phyloP scores from a whole-genome alignment of 2,113 vertebrate genomes.

The Pelecanus crispus region DNA sequence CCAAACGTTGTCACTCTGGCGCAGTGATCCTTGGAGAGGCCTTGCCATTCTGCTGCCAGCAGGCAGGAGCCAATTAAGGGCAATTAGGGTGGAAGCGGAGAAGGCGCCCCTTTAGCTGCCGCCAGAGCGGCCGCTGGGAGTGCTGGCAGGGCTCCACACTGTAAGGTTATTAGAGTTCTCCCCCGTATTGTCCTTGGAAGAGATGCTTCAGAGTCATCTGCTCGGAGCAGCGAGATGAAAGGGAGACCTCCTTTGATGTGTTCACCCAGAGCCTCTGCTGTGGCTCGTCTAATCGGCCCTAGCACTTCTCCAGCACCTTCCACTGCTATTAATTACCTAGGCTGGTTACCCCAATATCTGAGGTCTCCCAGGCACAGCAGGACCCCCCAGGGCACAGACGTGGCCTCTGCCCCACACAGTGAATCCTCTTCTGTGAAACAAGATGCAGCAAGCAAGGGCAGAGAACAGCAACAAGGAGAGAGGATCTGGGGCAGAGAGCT shows the following conservation, averaged over 20 bases:
- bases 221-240: background rate
- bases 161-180: slow-evolving; percentile 64
- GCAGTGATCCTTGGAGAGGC: slow-evolving; percentile 51
- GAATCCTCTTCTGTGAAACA: background rate
- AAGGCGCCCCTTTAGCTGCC: slow-evolving; percentile 56
- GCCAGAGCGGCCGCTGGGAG: slow-evolving; percentile 31
- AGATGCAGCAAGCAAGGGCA: background rate
- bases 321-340: background rate
- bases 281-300: background rate
- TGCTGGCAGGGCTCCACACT: slow-evolving; percentile 50
- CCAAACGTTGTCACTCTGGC: background rate
- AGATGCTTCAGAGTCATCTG: slow-evolving; percentile 21
- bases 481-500: background rate
- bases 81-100: slow-evolving; percentile 64
- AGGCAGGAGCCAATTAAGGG: slow-evolving; percentile 63
- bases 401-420: background rate
- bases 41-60: slow-evolving; percentile 47
- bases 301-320: slow-evolving; percentile 12
- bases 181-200: slow-evolving; percentile 60
- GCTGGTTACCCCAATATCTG: background rate
- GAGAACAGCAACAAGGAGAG: background rate
- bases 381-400: background rate
- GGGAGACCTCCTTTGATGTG: slow-evolving; percentile 48
- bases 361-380: background rate
- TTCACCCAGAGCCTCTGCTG: background rate